Evolutionary conservation across 2,797 vertebrate species (phyloP), one percentile per base, ranked within the genome.

Genomic region (Chaenodraco wilsoni): DNA sequence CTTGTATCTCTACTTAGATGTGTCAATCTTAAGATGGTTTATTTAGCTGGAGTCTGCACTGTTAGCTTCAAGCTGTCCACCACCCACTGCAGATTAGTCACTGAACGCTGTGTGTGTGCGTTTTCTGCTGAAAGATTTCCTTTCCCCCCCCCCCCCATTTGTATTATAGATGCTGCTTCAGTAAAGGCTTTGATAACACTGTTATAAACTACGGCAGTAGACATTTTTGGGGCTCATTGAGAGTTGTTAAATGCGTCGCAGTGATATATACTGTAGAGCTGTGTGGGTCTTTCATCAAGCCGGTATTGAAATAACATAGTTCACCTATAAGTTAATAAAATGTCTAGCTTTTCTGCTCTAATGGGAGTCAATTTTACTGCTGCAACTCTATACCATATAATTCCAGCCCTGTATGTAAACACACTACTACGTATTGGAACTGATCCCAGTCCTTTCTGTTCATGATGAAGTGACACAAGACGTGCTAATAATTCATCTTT

Each of bases 41-140:
- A 90, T 92, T 91, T 92, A 92, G 87, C 88, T 84, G 76, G 74
- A 89, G 89, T 89, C 88, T 81, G 79, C 79, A 69, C 79, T 80
- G 84, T 86, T 88, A 54, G 88, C 85, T 88, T 88, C 90, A 93
- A 90, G 91, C 89, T 91, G 90, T 93, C 90, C 88, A 91, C 93
- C 92, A 91, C 90, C 90, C 88, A 90, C 91, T 82, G 90, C 82
- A 91, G 86, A 92, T 94, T 93, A 93, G 87, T 93, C 92, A 91
- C 83, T 88, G 79, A 75, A 84, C 83, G 84, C 68, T 81, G 17
- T 77, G 78, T 69, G 76, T 64, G 79, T 75, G 79, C 11, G 0
- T 68, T 79, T 71, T 63, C 14, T 72, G 65, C 40, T 3, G 62
- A 64, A 50, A 73, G 49, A 72, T 57, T 54, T 37, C 50, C 19